Percentiles rank a stretch among this genome's conserved stretches.
Evolutionary conservation across 2,113 vertebrate genomes (phyloP).

Genomic region (Anser cygnoides): DNA sequence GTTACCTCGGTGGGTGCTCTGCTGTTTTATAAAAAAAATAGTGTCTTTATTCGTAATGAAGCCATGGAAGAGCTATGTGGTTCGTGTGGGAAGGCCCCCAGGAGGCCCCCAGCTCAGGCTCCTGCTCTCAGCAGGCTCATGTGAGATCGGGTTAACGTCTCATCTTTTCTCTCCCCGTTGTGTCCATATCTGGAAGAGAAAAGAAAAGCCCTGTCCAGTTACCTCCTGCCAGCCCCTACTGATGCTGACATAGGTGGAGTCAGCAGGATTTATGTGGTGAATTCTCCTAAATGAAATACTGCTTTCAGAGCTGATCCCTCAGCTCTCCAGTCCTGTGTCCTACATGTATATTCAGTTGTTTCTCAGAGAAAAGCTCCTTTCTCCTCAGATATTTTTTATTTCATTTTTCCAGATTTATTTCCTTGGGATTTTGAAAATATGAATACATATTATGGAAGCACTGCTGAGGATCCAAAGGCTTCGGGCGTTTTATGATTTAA

Average conservation of each 20-base stretch:
- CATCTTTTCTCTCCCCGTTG: neutral
- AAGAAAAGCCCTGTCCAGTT: neutral
- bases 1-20: rapidly evolving
- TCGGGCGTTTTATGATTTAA: neutral
- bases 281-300: neutral
- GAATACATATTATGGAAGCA: conserved; percentile 15
- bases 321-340: neutral
- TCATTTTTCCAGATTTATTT: conserved; percentile 25
- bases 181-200: neutral
- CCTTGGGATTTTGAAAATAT: neutral
- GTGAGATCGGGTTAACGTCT: neutral
- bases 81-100: neutral
- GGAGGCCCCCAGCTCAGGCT: neutral
- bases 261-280: neutral
- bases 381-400: conserved; percentile 9
- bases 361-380: conserved; percentile 28
- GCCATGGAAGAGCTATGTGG: rapidly evolving
- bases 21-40: neutral
- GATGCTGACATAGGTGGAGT: neutral
- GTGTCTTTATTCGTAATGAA: neutral
- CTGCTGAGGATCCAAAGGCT: neutral
- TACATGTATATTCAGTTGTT: neutral
- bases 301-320: neutral
- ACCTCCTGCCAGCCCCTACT: neutral
- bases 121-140: neutral